A percentile compares a stretch with the other conserved stretches of the same genome.
Conservation (phyloP, 2,888 invertebrate genomes). For the Calameuta pallipes region DNA sequence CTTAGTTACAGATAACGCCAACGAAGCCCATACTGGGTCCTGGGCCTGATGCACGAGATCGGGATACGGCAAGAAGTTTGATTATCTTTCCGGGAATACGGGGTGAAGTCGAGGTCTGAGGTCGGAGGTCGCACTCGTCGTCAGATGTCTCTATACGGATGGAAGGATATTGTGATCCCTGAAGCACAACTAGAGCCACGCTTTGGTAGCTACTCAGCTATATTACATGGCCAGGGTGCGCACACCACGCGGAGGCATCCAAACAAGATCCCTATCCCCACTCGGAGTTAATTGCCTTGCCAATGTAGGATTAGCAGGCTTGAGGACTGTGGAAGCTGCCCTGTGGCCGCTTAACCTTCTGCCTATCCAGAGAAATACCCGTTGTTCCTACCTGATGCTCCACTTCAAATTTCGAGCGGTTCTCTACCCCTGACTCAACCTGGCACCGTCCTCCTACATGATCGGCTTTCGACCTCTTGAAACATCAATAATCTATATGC, state of each 20-base stretch:
- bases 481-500: background rate
- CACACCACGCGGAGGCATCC: conserved; percentile 29
- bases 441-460: background rate
- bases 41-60: conserved; percentile 32
- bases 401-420: background rate
- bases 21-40: conserved; percentile 30
- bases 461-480: background rate
- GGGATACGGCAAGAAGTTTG: conserved; percentile 42
- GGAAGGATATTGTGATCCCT: conserved; percentile 47
- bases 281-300: conserved; percentile 56
- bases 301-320: conserved; percentile 53
- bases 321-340: conserved; percentile 31
- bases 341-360: conserved; percentile 21
- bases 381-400: background rate
- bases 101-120: background rate
- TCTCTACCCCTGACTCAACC: background rate
- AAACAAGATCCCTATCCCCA: conserved; percentile 46
- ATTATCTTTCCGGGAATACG: conserved; percentile 37
- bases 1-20: conserved; percentile 59
- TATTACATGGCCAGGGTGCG: conserved; percentile 41
- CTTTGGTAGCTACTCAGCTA: conserved; percentile 34
- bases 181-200: conserved; percentile 23
- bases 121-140: background rate
- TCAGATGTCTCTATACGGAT: conserved; percentile 14
- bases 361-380: conserved; percentile 13